Evolutionary conservation across 2,113 vertebrate species (phyloP).

Genomic region (Anolis carolinensis): DNA sequence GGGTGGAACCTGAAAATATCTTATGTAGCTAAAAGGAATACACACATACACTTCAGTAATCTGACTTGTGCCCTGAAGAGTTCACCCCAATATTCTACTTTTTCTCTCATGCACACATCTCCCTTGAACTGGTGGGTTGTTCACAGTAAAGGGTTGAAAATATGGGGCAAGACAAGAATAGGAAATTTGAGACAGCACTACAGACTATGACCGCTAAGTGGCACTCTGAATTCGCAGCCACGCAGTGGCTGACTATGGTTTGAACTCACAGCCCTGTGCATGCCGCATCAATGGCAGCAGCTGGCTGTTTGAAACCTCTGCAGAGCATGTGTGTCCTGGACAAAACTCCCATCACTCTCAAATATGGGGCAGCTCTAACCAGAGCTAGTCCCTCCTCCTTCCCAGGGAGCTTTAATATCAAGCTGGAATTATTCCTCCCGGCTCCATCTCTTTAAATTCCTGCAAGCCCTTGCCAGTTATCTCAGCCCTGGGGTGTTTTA

Average conservation of each 20-base stretch:
- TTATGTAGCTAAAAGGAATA: background rate
- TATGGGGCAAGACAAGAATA: background rate
- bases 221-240: conserved; percentile 28
- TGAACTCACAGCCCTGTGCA: background rate
- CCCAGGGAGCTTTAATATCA: background rate
- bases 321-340: conserved; percentile 19
- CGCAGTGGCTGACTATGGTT: too few species aligned
- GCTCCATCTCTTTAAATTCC: background rate
- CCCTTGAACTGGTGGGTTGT: background rate
- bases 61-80: background rate
- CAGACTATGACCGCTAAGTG: background rate
- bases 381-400: background rate
- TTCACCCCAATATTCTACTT: background rate
- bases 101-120: background rate
- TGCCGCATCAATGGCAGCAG: conserved; percentile 16
- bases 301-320: conserved; percentile 19
- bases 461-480: background rate
- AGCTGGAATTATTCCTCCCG: background rate
- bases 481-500: background rate
- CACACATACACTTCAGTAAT: background rate
- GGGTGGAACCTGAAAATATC: background rate
- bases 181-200: background rate
- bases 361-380: background rate
- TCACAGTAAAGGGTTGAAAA: background rate
- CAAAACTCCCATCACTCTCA: conserved; percentile 13